phyloP scores from a whole-genome alignment of 2,113 vertebrate genomes.

The Junco hyemalis region DNA sequence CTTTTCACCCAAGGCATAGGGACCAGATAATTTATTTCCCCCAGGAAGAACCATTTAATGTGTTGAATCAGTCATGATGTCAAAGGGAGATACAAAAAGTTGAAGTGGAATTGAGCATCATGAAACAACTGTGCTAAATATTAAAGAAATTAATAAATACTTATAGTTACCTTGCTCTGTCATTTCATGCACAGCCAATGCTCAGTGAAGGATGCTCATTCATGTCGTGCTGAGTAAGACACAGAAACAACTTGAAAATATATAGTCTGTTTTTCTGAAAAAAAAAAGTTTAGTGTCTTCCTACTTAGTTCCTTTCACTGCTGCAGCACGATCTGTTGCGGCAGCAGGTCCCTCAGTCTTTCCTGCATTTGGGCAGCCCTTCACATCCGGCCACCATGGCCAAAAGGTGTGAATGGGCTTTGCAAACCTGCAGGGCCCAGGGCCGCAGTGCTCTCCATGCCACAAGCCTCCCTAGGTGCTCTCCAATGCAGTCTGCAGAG shows the following conservation, averaged over 20 bases:
- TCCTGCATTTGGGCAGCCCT: background rate
- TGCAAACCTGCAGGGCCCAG: background rate
- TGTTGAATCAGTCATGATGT: background rate
- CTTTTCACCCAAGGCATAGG: background rate
- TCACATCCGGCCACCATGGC: accelerated
- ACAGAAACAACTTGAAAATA: background rate
- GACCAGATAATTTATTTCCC: background rate
- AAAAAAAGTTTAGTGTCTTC: background rate
- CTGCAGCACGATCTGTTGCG: background rate
- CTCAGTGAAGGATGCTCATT: background rate
- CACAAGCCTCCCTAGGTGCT: background rate
- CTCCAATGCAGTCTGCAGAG: background rate
- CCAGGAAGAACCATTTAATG: background rate
- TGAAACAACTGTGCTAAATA: background rate
- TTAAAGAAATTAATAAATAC: background rate
- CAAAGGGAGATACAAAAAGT: background rate
- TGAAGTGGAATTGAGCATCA: background rate
- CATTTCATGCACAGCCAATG: background rate
- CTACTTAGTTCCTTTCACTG: background rate
- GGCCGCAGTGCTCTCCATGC: accelerated
- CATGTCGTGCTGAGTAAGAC: background rate
- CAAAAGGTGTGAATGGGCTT: accelerated
- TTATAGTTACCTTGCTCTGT: background rate
- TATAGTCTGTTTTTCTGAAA: background rate
- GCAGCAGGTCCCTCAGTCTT: background rate